A percentile compares a stretch with the other conserved stretches of the same genome.
Evolutionary conservation across 2,113 vertebrate species (phyloP).

Genomic region (Platichthys stellatus): DNA sequence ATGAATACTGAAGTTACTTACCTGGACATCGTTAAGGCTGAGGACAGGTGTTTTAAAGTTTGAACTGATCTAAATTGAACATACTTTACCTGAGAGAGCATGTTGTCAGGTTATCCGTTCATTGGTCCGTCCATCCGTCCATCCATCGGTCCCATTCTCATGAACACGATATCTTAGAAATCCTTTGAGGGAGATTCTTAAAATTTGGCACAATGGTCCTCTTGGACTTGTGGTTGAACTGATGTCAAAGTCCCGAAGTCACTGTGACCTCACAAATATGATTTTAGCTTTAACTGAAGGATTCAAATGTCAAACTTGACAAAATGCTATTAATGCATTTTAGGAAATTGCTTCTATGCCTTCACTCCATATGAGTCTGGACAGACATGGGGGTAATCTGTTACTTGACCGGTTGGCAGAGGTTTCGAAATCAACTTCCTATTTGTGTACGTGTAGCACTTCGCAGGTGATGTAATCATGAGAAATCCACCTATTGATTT

Average conservation of each 20-base stretch:
- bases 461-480: too few relatives aligned
- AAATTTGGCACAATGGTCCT: not conserved
- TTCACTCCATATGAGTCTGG: not conserved
- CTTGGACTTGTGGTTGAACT: not conserved
- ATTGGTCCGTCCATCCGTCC: too few relatives aligned
- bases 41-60: slow-evolving; percentile 50
- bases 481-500: too few relatives aligned
- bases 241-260: not conserved
- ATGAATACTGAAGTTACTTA: slow-evolving; percentile 63
- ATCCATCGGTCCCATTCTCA: not conserved
- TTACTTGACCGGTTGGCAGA: too few relatives aligned
- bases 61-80: slow-evolving; percentile 39
- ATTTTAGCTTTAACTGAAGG: not conserved
- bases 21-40: slow-evolving; percentile 67
- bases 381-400: not conserved
- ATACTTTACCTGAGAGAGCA: slow-evolving; percentile 3
- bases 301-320: not conserved
- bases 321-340: not conserved
- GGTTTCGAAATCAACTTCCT: not conserved
- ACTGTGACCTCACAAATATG: not conserved
- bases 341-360: not conserved
- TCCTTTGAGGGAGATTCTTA: not conserved
- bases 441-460: too few relatives aligned
- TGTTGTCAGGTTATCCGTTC: not conserved
- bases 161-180: not conserved